phyloP scores from a whole-genome alignment of 2,113 vertebrate genomes.

The Neogobius melanostomus region DNA sequence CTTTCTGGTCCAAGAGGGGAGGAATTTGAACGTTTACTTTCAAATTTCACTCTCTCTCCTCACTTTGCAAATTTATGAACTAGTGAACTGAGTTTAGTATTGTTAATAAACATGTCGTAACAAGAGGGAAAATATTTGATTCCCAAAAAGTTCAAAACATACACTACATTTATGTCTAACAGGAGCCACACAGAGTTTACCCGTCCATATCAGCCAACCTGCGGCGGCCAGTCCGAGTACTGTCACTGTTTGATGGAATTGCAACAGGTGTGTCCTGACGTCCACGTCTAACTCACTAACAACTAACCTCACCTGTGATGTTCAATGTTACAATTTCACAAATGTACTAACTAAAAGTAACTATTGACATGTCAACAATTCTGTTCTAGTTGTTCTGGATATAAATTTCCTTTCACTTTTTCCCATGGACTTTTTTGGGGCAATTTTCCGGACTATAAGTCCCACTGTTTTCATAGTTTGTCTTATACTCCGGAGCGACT shows the following conservation, averaged over 20 bases:
- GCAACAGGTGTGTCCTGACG: conserved; percentile 79
- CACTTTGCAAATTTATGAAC: too few species aligned
- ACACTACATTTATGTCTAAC: conserved; percentile 7
- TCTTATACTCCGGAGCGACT: too few species aligned
- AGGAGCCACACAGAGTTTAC: conserved; percentile 90
- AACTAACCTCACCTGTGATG: neutral
- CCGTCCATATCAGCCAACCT: conserved; percentile 82
- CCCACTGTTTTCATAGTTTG: too few species aligned
- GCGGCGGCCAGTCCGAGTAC: conserved; percentile 84
- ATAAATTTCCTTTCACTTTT: too few species aligned
- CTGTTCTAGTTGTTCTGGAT: too few species aligned
- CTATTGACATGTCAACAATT: too few species aligned
- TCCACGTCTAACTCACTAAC: neutral
- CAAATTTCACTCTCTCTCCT: too few species aligned
- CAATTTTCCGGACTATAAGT: too few species aligned
- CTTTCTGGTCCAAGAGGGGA: too few species aligned
- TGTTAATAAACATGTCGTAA: neutral
- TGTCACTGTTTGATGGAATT: conserved; percentile 93
- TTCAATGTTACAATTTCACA: neutral
- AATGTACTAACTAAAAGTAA: neutral
- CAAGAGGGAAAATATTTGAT: neutral
- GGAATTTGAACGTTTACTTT: too few species aligned
- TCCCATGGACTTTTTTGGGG: too few species aligned
- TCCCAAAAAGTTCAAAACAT: neutral
- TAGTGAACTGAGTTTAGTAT: neutral